phyloP scores from a whole-genome alignment of 2,113 vertebrate species.

The Paradisaea rubra region DNA sequence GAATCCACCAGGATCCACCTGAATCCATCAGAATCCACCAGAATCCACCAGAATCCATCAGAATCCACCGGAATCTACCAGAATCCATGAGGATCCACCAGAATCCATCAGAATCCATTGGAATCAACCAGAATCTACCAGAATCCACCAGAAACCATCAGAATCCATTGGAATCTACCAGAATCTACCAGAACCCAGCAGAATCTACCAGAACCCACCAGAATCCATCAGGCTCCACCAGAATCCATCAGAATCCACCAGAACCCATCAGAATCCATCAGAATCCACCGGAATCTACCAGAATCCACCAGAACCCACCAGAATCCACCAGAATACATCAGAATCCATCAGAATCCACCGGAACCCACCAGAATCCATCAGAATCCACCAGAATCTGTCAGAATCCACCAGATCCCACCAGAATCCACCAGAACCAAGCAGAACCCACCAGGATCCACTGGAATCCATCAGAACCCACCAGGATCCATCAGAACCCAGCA shows the following conservation, averaged over 20 bases:
- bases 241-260: rapidly evolving
- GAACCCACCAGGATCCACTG: neutral
- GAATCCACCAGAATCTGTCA: neutral
- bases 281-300: too few relatives aligned
- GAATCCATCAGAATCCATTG: neutral
- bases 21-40: neutral
- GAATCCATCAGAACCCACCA: neutral
- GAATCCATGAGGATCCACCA: neutral
- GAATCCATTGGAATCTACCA: neutral
- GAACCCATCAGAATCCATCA: rapidly evolving
- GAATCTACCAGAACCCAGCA: neutral
- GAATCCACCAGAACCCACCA: rapidly evolving
- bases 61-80: neutral
- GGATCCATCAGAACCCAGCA: neutral
- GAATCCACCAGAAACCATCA: neutral
- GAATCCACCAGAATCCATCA: rapidly evolving
- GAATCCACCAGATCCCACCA: neutral
- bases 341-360: rapidly evolving
- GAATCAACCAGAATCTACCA: neutral
- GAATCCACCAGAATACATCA: rapidly evolving
- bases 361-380: neutral
- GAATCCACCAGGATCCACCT: neutral
- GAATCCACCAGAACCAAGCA: neutral
- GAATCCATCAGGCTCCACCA: too few relatives aligned
- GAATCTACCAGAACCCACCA: neutral